These are phyloP conservation scores for Sturnus vulgaris DNA, from an alignment of 2,113 vertebrate genomes.

Conservation along the genomic window DNA sequence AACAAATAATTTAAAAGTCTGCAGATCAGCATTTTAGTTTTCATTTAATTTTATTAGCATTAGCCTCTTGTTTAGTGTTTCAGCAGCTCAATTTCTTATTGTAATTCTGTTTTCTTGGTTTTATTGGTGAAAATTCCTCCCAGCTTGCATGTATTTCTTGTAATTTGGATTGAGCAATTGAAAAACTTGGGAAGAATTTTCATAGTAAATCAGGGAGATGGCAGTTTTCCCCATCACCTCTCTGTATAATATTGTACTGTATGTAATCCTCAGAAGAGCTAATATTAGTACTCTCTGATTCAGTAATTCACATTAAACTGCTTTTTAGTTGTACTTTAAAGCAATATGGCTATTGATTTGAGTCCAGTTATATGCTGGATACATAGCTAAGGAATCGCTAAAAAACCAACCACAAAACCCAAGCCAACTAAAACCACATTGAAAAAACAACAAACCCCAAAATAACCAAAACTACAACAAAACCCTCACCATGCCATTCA, in stretches of 20 bases:
- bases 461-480: neutral
- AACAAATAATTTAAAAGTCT: neutral
- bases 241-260: neutral
- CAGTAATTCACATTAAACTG: neutral
- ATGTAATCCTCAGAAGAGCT: neutral
- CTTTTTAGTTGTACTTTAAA: neutral
- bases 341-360: neutral
- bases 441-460: neutral
- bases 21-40: neutral
- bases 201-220: neutral
- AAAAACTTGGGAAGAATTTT: neutral
- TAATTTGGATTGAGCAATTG: neutral
- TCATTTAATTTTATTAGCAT: neutral
- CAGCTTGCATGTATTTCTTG: neutral
- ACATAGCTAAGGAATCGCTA: neutral
- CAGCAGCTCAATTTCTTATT: neutral
- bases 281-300: neutral
- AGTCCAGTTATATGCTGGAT: neutral
- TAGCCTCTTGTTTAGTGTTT: neutral
- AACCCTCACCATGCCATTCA: neutral
- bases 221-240: neutral
- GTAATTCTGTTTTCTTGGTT: neutral
- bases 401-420: neutral
- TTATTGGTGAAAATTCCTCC: neutral
- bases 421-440: neutral